Conservation (phyloP, 1,140 invertebrate genomes). For the Aphaenogaster rudis region DNA sequence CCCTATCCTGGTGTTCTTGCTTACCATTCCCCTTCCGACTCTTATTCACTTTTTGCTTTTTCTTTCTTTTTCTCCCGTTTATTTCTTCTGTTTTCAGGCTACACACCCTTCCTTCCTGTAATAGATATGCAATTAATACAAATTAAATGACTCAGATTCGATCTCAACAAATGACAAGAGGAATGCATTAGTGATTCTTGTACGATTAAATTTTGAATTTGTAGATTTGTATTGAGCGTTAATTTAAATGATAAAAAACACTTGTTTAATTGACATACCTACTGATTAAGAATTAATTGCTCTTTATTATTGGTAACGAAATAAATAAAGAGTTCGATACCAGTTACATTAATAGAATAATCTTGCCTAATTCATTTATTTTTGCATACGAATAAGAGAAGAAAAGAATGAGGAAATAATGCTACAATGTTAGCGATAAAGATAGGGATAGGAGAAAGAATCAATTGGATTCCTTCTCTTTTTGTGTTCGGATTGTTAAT, state of each 20-base stretch:
- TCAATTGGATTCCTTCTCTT: neutral
- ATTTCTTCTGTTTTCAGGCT: conserved; percentile 9
- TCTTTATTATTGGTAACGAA: neutral
- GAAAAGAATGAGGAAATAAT: neutral
- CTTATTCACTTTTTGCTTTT: conserved; percentile 29
- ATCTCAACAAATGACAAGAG: neutral
- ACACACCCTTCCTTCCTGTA: conserved; percentile 40
- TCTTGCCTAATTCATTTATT: conserved; percentile 37
- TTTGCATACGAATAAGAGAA: neutral
- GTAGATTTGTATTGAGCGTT: neutral
- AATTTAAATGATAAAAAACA: neutral
- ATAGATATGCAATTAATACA: conserved; percentile 20
- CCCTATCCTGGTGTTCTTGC: conserved; percentile 67
- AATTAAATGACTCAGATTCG: neutral
- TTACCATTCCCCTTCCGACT: conserved; percentile 75
- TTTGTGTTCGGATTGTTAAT: neutral
- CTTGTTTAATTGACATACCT: neutral
- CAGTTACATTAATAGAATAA: neutral
- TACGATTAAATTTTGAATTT: neutral
- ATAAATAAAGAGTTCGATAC: neutral
- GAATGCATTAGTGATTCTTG: neutral
- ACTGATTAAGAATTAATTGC: neutral
- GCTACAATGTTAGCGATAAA: neutral
- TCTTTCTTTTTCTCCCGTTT: conserved; percentile 14
- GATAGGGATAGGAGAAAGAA: neutral